These are phyloP conservation scores for Tympanuchus pallidicinctus DNA, from an alignment of 2,113 vertebrate genomes.

Conservation along the genomic window DNA sequence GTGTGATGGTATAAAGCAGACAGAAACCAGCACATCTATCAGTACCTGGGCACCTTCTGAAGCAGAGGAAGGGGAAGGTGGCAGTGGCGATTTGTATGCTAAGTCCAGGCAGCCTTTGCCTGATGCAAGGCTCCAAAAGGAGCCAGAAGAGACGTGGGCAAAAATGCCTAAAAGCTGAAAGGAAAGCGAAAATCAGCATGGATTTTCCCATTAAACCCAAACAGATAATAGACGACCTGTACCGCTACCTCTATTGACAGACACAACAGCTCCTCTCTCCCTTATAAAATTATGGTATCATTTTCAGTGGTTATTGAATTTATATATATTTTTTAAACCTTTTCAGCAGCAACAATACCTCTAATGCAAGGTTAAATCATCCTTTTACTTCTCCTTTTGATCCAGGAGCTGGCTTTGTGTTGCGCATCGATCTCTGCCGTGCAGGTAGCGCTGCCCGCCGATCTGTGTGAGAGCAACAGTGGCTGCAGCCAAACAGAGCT, in stretches of 20 bases:
- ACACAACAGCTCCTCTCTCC: neutral
- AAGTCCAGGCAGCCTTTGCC: neutral
- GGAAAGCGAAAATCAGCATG: neutral
- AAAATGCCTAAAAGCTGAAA: neutral
- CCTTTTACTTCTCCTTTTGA: neutral
- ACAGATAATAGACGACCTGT: rapidly evolving
- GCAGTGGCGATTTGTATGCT: neutral
- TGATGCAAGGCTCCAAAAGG: neutral
- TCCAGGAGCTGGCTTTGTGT: neutral
- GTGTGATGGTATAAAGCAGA: rapidly evolving
- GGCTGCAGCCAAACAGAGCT: neutral
- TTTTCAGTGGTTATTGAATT: slow-evolving; percentile 17
- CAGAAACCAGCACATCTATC: neutral
- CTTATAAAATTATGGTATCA: slow-evolving; percentile 1
- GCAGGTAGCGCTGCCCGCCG: neutral
- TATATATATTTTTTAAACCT: neutral
- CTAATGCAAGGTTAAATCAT: slow-evolving; percentile 47
- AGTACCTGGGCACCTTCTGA: neutral
- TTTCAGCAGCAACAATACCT: slow-evolving; percentile 7
- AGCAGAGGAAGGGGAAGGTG: neutral
- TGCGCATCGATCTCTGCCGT: neutral
- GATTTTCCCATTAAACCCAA: slow-evolving; percentile 24
- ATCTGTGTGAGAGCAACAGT: neutral
- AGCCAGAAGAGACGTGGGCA: neutral
- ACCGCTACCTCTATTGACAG: neutral